These are phyloP conservation scores for Diarsia mendica DNA, from an alignment of 2,888 invertebrate species.

Conservation along the genomic window DNA sequence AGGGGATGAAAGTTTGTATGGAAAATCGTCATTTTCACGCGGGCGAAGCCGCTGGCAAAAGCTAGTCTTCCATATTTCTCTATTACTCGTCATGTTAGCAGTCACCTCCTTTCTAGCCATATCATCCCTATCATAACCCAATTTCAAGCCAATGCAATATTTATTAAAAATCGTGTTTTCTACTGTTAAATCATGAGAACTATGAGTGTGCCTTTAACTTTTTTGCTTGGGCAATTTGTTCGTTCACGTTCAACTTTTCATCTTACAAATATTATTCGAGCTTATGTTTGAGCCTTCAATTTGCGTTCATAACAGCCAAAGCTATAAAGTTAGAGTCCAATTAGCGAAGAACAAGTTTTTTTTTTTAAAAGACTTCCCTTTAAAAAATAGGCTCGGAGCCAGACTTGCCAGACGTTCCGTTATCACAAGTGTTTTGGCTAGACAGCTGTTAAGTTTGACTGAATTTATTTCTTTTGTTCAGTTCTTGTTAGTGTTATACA, in stretches of 20 bases:
- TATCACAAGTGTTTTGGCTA: slow-evolving; percentile 32
- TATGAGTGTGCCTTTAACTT: neutral
- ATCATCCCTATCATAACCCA: too few relatives aligned
- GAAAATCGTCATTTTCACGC: too few relatives aligned
- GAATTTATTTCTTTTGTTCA: slow-evolving; percentile 27
- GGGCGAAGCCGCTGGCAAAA: too few relatives aligned
- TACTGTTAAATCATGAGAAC: neutral
- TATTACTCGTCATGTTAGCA: too few relatives aligned
- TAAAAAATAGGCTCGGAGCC: slow-evolving; percentile 22
- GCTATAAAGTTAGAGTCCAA: slow-evolving; percentile 27
- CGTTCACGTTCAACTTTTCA: neutral
- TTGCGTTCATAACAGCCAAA: slow-evolving; percentile 4
- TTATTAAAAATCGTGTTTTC: neutral
- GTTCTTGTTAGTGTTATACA: slow-evolving; percentile 1
- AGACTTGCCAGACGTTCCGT: slow-evolving; percentile 23
- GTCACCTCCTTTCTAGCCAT: too few relatives aligned
- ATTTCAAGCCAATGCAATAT: too few relatives aligned
- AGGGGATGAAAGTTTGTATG: too few relatives aligned
- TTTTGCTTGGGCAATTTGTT: neutral
- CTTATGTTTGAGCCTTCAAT: neutral
- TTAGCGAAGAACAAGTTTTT: slow-evolving; percentile 22
- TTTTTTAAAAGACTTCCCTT: neutral
- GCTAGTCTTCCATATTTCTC: too few relatives aligned
- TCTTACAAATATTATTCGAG: neutral
- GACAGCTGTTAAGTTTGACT: slow-evolving; percentile 11